Conservation (phyloP, 2,113 vertebrate genomes). For the Seriola quinqueradiata region DNA sequence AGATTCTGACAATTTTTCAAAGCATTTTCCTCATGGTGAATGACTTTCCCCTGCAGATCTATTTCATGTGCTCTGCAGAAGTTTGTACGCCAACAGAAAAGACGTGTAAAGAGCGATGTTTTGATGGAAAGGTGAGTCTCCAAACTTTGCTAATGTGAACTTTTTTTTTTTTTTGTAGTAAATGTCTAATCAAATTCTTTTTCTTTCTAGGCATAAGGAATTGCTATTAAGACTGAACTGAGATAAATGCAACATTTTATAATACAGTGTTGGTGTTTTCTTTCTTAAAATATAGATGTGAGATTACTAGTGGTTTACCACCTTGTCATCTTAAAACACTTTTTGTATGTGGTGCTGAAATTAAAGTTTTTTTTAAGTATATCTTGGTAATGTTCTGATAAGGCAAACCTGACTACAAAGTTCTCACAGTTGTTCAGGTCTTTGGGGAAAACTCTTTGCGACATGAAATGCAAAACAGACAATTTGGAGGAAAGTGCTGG, state of each 20-base stretch:
- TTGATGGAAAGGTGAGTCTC: conserved; percentile 69
- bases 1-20: no score
- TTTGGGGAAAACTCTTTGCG: no score
- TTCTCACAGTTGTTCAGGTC: no score
- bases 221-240: neutral
- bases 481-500: no score
- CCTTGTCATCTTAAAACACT: no score
- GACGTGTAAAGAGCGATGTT: conserved; percentile 74
- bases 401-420: no score
- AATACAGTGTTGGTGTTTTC: neutral
- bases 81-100: conserved; percentile 71
- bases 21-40: neutral
- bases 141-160: neutral
- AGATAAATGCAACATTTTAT: conserved; percentile 23
- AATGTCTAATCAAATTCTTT: neutral
- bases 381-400: no score
- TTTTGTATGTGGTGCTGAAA: no score
- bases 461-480: no score
- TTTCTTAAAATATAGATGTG: neutral
- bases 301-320: no score
- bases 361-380: no score
- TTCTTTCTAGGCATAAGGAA: conserved; percentile 33
- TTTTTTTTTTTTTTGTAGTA: neutral
- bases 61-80: conserved; percentile 85
- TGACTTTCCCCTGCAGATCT: conserved; percentile 69